Conservation (phyloP, 2,113 vertebrate species). For the Lynx canadensis region DNA sequence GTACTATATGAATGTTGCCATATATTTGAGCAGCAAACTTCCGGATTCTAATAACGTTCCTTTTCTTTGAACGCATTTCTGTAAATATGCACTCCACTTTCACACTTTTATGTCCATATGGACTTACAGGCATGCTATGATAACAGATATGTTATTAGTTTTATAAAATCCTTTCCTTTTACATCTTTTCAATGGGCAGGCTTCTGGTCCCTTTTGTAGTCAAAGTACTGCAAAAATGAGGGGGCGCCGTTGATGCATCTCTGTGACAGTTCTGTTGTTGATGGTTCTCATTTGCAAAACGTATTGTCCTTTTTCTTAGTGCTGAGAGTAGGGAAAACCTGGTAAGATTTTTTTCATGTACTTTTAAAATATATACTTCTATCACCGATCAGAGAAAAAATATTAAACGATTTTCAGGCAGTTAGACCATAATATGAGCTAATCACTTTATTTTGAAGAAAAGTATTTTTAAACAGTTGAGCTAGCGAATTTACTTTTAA, state of each 20-base stretch:
- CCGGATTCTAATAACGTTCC: background rate
- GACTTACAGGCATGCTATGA: background rate
- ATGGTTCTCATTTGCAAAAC: conserved; percentile 62
- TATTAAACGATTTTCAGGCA: conserved; percentile 84
- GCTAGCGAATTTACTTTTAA: conserved; percentile 88
- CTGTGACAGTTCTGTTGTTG: background rate
- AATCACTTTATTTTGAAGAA: conserved; percentile 89
- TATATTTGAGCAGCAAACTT: conserved; percentile 53
- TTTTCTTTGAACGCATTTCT: conserved; percentile 61
- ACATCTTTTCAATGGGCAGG: background rate
- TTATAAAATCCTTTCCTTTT: conserved; percentile 50
- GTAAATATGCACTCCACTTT: conserved; percentile 37
- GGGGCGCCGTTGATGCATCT: background rate
- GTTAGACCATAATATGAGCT: conserved; percentile 82
- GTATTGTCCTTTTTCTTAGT: conserved; percentile 40
- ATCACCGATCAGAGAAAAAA: conserved; percentile 68
- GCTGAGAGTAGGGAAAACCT: conserved; percentile 21
- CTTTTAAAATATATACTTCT: conserved; percentile 71
- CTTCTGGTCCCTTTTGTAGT: conserved; percentile 43
- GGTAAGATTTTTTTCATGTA: conserved; percentile 73
- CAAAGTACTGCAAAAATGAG: conserved; percentile 1
- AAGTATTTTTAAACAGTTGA: conserved; percentile 88
- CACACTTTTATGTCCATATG: conserved; percentile 25
- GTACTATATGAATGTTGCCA: conserved; percentile 32
- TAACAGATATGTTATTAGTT: conserved; percentile 15